Evolutionary conservation across 2,113 vertebrate genomes (phyloP), one percentile per base, ranked within the genome.

Genomic region (Cyphomyrus discorhynchus): DNA sequence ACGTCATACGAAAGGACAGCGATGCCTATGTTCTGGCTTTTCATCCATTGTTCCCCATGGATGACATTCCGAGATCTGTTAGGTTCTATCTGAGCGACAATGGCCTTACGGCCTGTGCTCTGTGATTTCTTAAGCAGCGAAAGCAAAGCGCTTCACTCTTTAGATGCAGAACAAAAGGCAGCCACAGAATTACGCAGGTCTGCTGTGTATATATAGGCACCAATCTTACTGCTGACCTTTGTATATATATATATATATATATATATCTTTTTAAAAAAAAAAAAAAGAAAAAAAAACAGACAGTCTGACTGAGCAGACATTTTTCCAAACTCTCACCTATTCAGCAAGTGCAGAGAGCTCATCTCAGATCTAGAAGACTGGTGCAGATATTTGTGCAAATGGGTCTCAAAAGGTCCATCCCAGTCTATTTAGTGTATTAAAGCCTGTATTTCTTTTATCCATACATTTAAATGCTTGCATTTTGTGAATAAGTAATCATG

Each of bases 381-480:
- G 62, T 56, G 85, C 89, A 45, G 62, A 80, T 70, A 90, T 46
- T 87, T 90, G 70, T 90, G 85, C 90, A 90, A 91, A 91, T 88
- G 84, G 85, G 50, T 88, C 88, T 87, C 24, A 45, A 49, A 82
- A 42, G 89, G 89, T 89, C 62, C 58, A 90, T 89, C 88, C 88
- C 70, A 90, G 84, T 50, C 89, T 90, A 84, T 89, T 90, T 53
- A 80, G 19, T 52, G 53, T 92, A 91, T 92, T 86, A 89, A 90
- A 89, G 89, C 90, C 91, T 91, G 89, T 93, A 24, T 88, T 74
- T 84, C 52, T 92, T 88, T 86, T 88, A 89, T 87, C 92, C 90
- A 92, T 93, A 93, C 92, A 92, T 94, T 94, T 91, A 92, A 88
- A 94, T 93, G 93, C 93, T 94, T 94, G 94, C 93, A 94, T 94